These are phyloP conservation scores for Deroptyus accipitrinus DNA, from an alignment of 2,113 vertebrate species.

Conservation along the genomic window DNA sequence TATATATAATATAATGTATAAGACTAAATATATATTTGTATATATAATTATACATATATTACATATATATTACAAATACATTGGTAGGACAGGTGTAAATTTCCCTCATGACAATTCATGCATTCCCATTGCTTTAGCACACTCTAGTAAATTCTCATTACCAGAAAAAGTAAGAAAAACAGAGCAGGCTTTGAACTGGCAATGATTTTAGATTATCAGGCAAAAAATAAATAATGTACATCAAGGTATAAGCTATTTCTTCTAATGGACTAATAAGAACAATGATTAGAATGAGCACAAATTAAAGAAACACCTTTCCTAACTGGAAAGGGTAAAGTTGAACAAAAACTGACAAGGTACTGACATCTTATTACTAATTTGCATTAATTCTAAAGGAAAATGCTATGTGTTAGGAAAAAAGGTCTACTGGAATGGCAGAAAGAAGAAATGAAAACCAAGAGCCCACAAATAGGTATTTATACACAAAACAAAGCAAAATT, in stretches of 20 bases:
- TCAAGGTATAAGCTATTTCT: neutral
- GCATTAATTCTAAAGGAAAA: neutral
- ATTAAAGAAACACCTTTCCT: neutral
- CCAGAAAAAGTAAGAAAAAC: neutral
- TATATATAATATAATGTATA: neutral
- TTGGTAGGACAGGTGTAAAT: neutral
- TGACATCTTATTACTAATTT: neutral
- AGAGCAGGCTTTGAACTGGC: neutral
- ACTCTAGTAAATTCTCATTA: neutral
- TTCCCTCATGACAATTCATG: neutral
- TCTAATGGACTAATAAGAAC: neutral
- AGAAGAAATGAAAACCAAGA: neutral
- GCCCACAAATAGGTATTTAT: neutral
- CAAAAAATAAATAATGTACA: neutral
- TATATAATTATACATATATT: neutral
- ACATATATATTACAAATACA: neutral
- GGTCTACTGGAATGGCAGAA: neutral
- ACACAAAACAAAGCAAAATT: neutral
- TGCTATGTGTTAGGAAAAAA: neutral
- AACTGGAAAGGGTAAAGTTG: neutral
- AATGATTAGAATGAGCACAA: neutral
- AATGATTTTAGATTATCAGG: neutral
- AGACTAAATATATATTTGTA: neutral
- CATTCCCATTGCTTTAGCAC: neutral
- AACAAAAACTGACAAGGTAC: neutral